Evolutionary conservation across 2,888 invertebrate species (phyloP).

Genomic region (Spatulosminthurus flaviceps): DNA sequence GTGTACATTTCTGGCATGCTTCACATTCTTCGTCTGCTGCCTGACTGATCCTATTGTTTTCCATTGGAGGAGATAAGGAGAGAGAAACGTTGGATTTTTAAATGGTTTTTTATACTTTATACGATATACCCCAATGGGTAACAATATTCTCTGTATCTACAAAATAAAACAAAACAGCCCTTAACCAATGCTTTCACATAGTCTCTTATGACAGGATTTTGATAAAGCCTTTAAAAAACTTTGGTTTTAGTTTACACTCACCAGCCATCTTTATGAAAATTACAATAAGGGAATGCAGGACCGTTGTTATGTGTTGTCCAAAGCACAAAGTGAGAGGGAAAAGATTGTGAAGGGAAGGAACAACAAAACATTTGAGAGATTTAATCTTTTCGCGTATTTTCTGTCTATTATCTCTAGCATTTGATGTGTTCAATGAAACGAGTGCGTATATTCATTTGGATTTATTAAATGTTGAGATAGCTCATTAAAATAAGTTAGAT

Average conservation of each 20-base stretch:
- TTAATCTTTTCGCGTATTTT: too few species aligned
- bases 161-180: not conserved
- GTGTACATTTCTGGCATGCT: constrained; percentile 49
- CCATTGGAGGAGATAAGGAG: constrained; percentile 38
- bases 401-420: too few species aligned
- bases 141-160: constrained; percentile 5
- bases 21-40: constrained; percentile 44
- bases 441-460: too few species aligned
- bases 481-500: too few species aligned
- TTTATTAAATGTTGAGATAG: too few species aligned
- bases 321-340: not conserved
- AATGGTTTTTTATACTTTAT: constrained; percentile 26
- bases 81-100: constrained; percentile 34
- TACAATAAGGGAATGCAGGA: not conserved
- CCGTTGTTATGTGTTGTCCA: not conserved
- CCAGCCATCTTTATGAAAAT: not conserved
- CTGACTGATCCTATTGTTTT: constrained; percentile 47
- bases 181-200: not conserved
- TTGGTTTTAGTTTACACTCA: not conserved
- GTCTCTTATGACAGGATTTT: constrained; percentile 35
- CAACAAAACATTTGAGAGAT: not conserved
- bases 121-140: constrained; percentile 1
- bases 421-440: too few species aligned
- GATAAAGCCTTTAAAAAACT: constrained; percentile 18
- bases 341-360: not conserved